Base-by-base conservation (phyloP, 2,113 vertebrate genomes). In the Cranoglanis bouderius region DNA sequence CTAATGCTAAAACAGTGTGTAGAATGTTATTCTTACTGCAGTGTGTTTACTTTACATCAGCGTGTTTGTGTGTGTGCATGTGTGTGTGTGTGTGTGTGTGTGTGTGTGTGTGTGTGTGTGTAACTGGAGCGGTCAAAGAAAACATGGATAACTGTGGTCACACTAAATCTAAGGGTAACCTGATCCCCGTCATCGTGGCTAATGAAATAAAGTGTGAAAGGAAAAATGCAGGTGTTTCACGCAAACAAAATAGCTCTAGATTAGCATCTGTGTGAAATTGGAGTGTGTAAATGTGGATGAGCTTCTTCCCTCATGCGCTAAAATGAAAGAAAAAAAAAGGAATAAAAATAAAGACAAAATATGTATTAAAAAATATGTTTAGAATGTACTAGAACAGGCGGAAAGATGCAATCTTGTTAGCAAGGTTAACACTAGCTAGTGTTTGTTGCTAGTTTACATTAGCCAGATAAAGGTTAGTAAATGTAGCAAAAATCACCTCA, bases 131-230 rank as follows among this genome's bases (percentile, higher is more conserved):
- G 16, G 65, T 70, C 32, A 70, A 70, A 35, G 65, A 67, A 67
- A 67, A 32, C 65, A 67, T 2, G 65, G n/a, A 67, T 35, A 67
- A 67, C 32, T 18, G 4, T 0, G 65, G n/a, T 70, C 65, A 70
- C 16, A 4, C 65, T 21, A 72, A 72, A 72, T 72, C 35, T 72
- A 38, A 38, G 16, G 18, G 67, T 21, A 82, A 51, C 18, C 26
- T 55, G 78, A 32, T 57, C 49, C 29, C 29, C 0, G 46, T 53
- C 77, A 32, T 51, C 77, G 2, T 29, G 43, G 10, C 16, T 29
- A 49, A 51, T 49, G 75, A 78, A 78, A 51, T 80, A n/a, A 80
- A n/a, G 77, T 80, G 77, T 53, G 77, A 80, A 80, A n/a, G 46
- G 77, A 80, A n/a, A 51, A 16, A 29, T n/a, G 46, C 77, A 80